Percentiles rank a stretch among this genome's conserved stretches.
Conservation (phyloP, 2,113 vertebrate genomes). For the Psittacula cyanocephala region DNA sequence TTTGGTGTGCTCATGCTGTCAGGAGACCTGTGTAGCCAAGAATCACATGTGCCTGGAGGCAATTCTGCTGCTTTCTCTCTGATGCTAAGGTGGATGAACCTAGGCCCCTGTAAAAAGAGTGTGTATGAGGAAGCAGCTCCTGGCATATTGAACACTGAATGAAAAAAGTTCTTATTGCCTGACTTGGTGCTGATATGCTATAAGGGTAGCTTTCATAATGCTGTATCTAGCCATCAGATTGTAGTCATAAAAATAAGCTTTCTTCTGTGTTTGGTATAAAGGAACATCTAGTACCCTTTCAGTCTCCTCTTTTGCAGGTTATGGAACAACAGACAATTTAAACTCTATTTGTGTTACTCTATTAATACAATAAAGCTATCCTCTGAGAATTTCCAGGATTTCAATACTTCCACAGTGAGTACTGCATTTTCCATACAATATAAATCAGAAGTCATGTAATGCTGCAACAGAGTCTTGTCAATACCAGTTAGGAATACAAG, state of each 20-base stretch:
- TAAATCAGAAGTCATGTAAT: slow-evolving; percentile 45
- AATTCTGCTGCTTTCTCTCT: neutral
- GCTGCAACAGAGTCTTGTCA: slow-evolving; percentile 19
- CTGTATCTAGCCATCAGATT: neutral
- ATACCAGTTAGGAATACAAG: slow-evolving; percentile 17
- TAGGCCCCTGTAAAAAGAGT: neutral
- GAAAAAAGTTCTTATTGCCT: neutral
- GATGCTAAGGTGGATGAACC: neutral
- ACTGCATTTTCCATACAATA: slow-evolving; percentile 17
- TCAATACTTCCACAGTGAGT: neutral
- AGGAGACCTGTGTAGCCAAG: neutral
- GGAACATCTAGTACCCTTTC: neutral
- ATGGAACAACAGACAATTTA: neutral
- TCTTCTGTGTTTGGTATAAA: neutral
- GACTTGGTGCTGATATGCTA: neutral
- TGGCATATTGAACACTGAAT: neutral
- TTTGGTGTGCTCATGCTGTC: neutral
- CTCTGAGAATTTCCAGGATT: slow-evolving; percentile 37
- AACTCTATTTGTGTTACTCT: neutral
- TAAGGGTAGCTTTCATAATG: neutral
- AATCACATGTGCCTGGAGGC: neutral
- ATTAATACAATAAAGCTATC: slow-evolving; percentile 36
- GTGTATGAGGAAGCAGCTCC: neutral
- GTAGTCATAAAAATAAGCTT: slow-evolving; percentile 16
- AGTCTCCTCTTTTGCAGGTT: neutral